Conservation (phyloP, 2,888 invertebrate species). For the Drosophila nigritarsus region DNA sequence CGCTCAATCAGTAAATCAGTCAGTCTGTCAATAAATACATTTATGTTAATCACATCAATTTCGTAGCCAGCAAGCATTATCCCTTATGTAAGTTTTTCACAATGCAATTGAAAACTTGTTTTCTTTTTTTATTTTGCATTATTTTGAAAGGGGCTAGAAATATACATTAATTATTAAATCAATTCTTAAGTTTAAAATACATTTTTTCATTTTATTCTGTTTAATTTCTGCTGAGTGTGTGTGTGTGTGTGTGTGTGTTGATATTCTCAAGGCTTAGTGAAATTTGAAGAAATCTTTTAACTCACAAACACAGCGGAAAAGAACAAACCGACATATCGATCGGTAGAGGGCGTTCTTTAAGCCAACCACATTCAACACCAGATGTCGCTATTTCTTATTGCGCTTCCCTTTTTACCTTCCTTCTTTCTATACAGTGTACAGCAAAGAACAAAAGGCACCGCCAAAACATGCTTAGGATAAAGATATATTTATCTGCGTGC, state of each 20-base stretch:
- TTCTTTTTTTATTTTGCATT: not conserved
- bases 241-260: not conserved
- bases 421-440: constrained; percentile 15
- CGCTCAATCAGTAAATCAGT: constrained; percentile 9
- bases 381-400: constrained; percentile 8
- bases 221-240: not conserved
- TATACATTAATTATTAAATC: not conserved
- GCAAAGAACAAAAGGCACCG: constrained; percentile 48
- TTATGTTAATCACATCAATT: constrained; percentile 13
- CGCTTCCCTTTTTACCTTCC: constrained; percentile 51
- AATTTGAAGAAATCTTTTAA: not conserved
- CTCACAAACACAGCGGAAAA: not conserved
- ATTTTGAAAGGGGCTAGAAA: not conserved
- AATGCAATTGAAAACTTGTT: not conserved
- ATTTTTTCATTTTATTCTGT: not conserved
- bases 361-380: constrained; percentile 5
- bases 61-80: constrained; percentile 11
- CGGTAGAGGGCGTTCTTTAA: constrained; percentile 29
- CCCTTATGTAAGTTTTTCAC: constrained; percentile 16
- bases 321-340: not conserved
- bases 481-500: not conserved
- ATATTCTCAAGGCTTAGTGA: constrained; percentile 1
- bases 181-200: not conserved
- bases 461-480: constrained; percentile 40
- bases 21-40: constrained; percentile 15